Conservation (phyloP, 2,113 vertebrate species). For the Actenoides lindsayi region DNA sequence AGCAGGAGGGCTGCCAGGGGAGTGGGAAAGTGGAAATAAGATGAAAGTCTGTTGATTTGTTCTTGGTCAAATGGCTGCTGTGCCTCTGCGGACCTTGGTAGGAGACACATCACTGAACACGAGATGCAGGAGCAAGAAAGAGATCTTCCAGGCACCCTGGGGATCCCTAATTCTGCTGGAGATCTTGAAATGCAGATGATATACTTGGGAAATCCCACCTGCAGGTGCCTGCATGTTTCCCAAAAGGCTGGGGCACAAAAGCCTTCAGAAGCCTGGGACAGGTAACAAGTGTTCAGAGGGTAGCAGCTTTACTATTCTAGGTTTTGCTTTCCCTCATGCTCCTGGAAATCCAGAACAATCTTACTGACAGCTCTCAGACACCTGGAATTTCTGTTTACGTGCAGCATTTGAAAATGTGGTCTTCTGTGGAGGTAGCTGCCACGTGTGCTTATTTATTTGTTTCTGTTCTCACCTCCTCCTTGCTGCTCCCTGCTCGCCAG, state of each 20-base stretch:
- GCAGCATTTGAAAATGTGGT: not conserved
- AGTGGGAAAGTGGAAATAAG: not conserved
- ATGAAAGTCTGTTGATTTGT: not conserved
- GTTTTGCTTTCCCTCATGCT: not conserved
- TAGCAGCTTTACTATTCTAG: not conserved
- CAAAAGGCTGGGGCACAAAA: not conserved
- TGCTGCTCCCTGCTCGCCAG: not conserved
- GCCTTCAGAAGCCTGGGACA: not conserved
- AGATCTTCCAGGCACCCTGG: not conserved
- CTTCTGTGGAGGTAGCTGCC: not conserved
- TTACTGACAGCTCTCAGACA: not conserved
- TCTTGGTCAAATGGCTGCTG: not conserved
- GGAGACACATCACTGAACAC: not conserved
- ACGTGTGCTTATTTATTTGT: conserved; percentile 22
- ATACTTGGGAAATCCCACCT: not conserved
- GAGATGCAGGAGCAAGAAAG: not conserved
- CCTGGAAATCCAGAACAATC: not conserved
- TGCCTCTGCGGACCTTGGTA: not conserved
- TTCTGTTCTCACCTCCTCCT: conserved; percentile 42
- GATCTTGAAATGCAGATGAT: not conserved
- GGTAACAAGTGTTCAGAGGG: not conserved
- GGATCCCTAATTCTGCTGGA: not conserved
- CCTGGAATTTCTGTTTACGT: not conserved
- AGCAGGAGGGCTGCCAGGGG: not conserved
- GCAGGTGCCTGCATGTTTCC: not conserved